Evolutionary conservation across 2,113 vertebrate genomes (phyloP).

Genomic region (Zapus hudsonius): DNA sequence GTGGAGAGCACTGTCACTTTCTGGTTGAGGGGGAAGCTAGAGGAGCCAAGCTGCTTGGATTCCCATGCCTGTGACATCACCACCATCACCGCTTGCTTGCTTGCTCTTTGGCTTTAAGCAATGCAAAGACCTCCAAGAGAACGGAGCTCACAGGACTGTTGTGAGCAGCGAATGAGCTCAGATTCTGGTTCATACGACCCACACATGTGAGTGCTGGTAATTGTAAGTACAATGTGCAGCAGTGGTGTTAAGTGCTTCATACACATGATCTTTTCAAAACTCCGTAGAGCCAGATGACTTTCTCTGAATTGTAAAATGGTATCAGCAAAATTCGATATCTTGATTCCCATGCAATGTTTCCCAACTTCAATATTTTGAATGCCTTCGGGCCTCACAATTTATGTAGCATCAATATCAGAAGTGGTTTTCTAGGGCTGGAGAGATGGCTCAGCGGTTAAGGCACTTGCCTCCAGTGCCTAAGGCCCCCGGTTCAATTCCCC

Average conservation of each 20-base stretch:
- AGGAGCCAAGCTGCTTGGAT: not conserved
- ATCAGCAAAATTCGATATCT: not conserved
- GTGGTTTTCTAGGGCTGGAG: too few species aligned
- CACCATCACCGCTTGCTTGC: too few species aligned
- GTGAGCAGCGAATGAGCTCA: not conserved
- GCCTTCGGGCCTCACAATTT: not conserved
- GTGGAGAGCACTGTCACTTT: not conserved
- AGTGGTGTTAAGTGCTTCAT: not conserved
- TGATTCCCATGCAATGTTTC: not conserved
- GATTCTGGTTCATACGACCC: not conserved
- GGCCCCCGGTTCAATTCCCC: too few species aligned
- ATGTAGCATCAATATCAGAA: not conserved
- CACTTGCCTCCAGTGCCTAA: too few species aligned
- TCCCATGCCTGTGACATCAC: too few species aligned
- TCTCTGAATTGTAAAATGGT: not conserved
- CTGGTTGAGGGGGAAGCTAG: not conserved
- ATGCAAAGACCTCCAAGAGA: too few species aligned
- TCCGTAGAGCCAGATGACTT: not conserved
- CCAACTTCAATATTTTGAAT: not conserved
- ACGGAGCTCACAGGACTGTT: not conserved
- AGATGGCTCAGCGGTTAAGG: too few species aligned
- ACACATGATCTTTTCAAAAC: not conserved
- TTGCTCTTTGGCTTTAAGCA: too few species aligned
- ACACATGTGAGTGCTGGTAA: not conserved
- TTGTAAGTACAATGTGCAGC: not conserved